Evolutionary conservation across 2,888 invertebrate genomes (phyloP), one percentile per base, ranked within the genome.

Genomic region (Keiferia lycopersicella): DNA sequence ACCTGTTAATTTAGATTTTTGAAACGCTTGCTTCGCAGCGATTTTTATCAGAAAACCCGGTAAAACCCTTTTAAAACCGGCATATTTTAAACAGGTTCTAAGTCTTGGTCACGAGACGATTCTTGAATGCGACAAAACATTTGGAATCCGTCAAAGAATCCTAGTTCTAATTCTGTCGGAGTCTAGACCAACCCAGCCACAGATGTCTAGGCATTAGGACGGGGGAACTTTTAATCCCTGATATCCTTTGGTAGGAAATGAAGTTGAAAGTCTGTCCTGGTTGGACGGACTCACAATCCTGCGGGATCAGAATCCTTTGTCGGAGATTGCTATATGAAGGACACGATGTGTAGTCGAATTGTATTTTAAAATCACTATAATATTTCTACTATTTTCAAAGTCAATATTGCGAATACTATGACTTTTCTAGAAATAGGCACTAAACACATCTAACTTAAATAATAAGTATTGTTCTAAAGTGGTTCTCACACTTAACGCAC

Each of bases 191-290:
- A 68, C 69, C 71, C 77, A 74, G 76, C 73, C 77, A 71, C 73
- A 45, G n/a, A 77, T 76, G 78, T 76, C 80, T 78, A 72, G 73
- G 80, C 77, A 81, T 83, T 80, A 84, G 78, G 78, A 71, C 76
- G 71, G 70, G 79, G 75, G 73, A 88, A 89, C 86, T 89, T 88
- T 87, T 87, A 88, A 90, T 88, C 87, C 82, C 76, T 81, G 83
- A 86, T 85, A 86, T 84, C 84, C 86, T 83, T 81, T 82, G 76
- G 77, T 82, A 84, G 87, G 84, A 89, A 90, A 87, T 87, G 80
- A 86, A 87, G 86, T 88, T 87, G 84, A 81, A 84, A 84, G 80
- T 82, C 74, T 74, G 75, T 73, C 78, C 77, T 71, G 71, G 72
- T 75, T 72, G 75, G 74, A 72, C 72, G 73, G 74, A 78, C 51